These are phyloP conservation scores for Drosophila suzukii DNA, from an alignment of 1,140 invertebrate genomes.

Conservation along the genomic window DNA sequence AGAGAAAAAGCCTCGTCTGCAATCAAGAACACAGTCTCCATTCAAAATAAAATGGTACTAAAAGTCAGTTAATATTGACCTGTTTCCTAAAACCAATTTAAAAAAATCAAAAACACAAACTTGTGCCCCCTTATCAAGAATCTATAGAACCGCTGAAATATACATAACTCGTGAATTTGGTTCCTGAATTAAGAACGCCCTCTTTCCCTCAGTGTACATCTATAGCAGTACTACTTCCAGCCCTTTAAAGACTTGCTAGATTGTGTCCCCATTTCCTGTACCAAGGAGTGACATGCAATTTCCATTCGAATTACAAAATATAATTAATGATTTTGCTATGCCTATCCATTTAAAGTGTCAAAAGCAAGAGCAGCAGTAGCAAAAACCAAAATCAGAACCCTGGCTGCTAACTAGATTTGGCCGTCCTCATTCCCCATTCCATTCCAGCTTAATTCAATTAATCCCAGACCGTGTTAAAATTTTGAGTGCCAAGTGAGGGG, in stretches of 20 bases:
- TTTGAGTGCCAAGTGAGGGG: conserved; percentile 39
- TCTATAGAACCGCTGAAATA: no score
- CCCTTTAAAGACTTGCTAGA: not conserved
- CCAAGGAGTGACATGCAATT: conserved; percentile 66
- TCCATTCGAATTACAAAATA: conserved; percentile 62
- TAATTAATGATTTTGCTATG: conserved; percentile 77
- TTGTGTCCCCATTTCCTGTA: not conserved
- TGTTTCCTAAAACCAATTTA: no score
- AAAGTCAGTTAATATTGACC: no score
- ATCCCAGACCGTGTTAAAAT: conserved; percentile 61
- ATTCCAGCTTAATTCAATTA: conserved; percentile 72
- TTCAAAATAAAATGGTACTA: no score
- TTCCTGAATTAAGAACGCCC: no score
- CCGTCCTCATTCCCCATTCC: conserved; percentile 10
- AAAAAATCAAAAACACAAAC: no score
- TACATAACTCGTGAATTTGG: no score
- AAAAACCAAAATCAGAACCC: conserved; percentile 44
- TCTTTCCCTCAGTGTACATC: not conserved
- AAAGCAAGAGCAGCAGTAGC: conserved; percentile 45
- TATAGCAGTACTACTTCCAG: not conserved
- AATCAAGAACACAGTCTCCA: no score
- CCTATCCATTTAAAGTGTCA: conserved; percentile 78
- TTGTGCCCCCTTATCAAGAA: no score
- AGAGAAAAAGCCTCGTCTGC: no score
- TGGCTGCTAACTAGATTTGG: conserved; percentile 33